Evolutionary conservation across 1,140 invertebrate genomes (phyloP).

Genomic region (Caerostris darwini): DNA sequence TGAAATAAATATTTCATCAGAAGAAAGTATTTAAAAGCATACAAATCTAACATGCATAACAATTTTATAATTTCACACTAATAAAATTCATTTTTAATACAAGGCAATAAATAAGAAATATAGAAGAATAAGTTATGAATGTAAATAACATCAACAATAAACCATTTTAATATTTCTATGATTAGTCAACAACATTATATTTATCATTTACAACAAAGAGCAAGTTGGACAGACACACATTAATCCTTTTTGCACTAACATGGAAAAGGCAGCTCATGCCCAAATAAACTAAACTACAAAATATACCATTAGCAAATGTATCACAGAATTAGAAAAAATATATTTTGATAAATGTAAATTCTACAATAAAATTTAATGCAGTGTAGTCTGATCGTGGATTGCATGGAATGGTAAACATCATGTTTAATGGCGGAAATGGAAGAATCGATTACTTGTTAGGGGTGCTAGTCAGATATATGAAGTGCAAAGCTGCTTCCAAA

Average conservation of each 20-base stretch:
- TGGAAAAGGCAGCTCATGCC: not conserved
- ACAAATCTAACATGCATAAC: not conserved
- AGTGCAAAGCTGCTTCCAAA: not conserved
- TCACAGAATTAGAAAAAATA: constrained; percentile 10
- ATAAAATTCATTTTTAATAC: too few species aligned
- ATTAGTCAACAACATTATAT: not conserved
- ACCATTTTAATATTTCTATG: too few species aligned
- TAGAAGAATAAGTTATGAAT: not conserved
- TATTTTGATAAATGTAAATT: not conserved
- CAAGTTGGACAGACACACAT: not conserved
- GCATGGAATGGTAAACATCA: not conserved
- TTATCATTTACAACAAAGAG: not conserved
- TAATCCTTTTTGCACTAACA: not conserved
- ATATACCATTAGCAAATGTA: constrained; percentile 7
- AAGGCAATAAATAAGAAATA: not conserved
- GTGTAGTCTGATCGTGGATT: not conserved
- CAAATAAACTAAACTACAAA: not conserved
- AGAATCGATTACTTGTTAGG: not conserved
- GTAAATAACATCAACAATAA: not conserved
- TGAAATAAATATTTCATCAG: not conserved
- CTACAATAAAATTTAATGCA: not conserved
- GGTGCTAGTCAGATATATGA: not conserved
- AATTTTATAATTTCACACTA: too few species aligned
- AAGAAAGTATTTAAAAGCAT: not conserved
- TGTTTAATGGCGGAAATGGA: not conserved